Evolutionary conservation across 2,888 invertebrate species (phyloP).

Genomic region (Hypomecis punctinalis): DNA sequence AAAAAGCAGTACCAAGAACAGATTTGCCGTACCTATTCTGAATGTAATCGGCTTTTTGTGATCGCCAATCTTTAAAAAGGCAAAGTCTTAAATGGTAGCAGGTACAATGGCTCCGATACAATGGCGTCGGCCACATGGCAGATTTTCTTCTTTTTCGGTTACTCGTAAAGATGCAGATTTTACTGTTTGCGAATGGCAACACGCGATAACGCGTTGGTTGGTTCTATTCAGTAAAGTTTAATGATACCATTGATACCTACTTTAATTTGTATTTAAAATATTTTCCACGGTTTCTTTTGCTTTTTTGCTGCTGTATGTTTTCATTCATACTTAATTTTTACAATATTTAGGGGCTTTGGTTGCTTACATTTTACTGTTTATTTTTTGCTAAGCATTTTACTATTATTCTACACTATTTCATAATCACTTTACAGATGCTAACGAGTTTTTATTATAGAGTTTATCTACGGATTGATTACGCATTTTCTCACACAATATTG

Average conservation of each 20-base stretch:
- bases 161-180: conserved; percentile 70
- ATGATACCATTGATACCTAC: neutral
- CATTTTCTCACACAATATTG: too few relatives aligned
- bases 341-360: too few relatives aligned
- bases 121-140: conserved; percentile 75
- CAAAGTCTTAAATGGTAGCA: conserved; percentile 69
- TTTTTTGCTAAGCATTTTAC: too few relatives aligned
- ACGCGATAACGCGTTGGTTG: conserved; percentile 57
- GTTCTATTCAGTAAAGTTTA: conserved; percentile 29
- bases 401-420: too few relatives aligned
- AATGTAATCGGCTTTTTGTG: conserved; percentile 74
- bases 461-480: too few relatives aligned
- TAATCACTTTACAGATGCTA: too few relatives aligned
- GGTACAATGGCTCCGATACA: conserved; percentile 75
- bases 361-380: too few relatives aligned
- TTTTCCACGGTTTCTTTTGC: too few relatives aligned
- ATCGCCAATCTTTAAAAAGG: conserved; percentile 68
- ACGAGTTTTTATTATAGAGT: too few relatives aligned
- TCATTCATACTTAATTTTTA: too few relatives aligned
- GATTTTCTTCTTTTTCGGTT: conserved; percentile 67
- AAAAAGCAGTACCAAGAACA: conserved; percentile 58
- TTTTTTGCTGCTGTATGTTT: too few relatives aligned
- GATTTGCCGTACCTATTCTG: conserved; percentile 66
- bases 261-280: too few relatives aligned
- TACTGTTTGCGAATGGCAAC: conserved; percentile 67